Base-by-base conservation (phyloP, 2,113 vertebrate genomes). In the Synchiropus splendidus region DNA sequence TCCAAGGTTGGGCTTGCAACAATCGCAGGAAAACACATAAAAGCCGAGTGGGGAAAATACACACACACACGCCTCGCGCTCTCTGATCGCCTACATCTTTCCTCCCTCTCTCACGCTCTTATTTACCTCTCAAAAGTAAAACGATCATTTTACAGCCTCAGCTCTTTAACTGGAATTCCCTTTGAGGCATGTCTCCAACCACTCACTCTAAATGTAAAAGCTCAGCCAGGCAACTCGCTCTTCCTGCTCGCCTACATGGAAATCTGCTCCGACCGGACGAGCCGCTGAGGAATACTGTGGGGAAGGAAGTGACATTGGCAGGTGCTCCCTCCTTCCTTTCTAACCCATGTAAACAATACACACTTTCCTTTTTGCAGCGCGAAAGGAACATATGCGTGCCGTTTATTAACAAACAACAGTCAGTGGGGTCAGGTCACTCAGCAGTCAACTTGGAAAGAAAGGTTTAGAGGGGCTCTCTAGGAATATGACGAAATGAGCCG, bases 231-330 rank as follows among this genome's bases (percentile, higher is more conserved):
- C 39, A 31, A 41, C 63, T 56, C 8, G 21, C 67, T 72, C 56
- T 67, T 67, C 77, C 73, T 78, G 62, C 41, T 63, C 12, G 53
- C n/a, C 58, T 59, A 51, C 60, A 39, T 16, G 49, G 58, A 64
- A 67, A 62, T 71, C 68, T 65, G 75, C 64, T 50, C 51, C 1
- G 52, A 70, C 62, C 61, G 67, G 72, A 74, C 44, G 18, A 75
- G 45, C 52, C 48, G 38, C 64, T 17, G 16, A 63, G 58, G 56
- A 63, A 63, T 45, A 58, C 54, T 62, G 60, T 12, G 56, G 27
- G 62, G 81, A 84, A 85, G 82, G 85, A 88, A 86, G 77, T 65
- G 74, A 79, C 80, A 86, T 75, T 52, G 61, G 69, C 79, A 87
- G 85, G 58, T 85, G 77, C 59, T 74, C 48, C 75, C 70, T 75